Conservation (phyloP, 1,140 invertebrate species). For the Drosophila micromelanica region DNA sequence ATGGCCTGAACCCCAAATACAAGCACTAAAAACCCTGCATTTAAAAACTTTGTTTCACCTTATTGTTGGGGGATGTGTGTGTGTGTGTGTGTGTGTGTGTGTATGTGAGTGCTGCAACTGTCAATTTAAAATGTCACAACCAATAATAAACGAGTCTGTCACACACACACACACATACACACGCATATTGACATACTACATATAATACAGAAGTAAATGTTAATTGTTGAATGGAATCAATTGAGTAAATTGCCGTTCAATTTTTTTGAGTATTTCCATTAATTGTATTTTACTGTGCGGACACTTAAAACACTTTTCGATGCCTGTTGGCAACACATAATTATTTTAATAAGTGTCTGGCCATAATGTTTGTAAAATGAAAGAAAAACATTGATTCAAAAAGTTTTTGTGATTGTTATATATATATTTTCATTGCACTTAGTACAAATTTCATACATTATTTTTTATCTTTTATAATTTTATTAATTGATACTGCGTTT, state of each 20-base stretch:
- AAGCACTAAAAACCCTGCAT: constrained; percentile 14
- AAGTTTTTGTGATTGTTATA: background rate
- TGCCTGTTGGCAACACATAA: constrained; percentile 16
- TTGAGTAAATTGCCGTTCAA: constrained; percentile 37
- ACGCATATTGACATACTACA: background rate
- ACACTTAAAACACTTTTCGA: constrained; percentile 22
- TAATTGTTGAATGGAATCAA: constrained; percentile 56
- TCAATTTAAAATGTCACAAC: constrained; percentile 54
- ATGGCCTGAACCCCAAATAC: constrained; percentile 9
- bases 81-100: constrained; percentile 11
- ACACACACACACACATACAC: background rate
- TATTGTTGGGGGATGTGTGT: background rate
- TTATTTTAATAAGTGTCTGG: constrained; percentile 16
- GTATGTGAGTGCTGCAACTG: constrained; percentile 28
- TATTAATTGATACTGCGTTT: no score
- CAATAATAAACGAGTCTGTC: constrained; percentile 43
- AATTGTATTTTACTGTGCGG: constrained; percentile 37
- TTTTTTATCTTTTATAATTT: no score
- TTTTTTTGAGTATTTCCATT: constrained; percentile 34
- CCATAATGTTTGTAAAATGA: background rate
- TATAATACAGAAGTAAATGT: constrained; percentile 39
- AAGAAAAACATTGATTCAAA: background rate
- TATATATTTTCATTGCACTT: background rate
- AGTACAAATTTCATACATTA: no score
- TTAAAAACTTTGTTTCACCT: constrained; percentile 51